phyloP scores from a whole-genome alignment of 1,140 invertebrate species.

The Papilio helenus region DNA sequence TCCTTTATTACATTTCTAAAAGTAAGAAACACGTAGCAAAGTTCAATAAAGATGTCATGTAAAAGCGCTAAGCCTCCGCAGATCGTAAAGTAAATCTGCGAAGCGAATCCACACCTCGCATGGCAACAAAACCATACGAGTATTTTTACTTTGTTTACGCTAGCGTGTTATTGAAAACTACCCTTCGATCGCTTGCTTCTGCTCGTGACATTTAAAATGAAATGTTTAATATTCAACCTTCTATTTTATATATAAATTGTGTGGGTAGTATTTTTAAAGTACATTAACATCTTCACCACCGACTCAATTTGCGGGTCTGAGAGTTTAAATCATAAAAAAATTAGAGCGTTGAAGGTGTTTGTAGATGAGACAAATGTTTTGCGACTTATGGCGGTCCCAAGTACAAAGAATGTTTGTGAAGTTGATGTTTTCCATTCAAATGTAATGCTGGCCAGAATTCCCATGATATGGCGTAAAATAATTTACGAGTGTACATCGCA shows the following conservation, averaged over 20 bases:
- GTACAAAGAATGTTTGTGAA: too few species aligned
- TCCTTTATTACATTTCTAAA: conserved; percentile 20
- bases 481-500: conserved; percentile 33
- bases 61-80: conserved; percentile 17
- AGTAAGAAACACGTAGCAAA: background rate
- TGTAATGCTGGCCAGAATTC: background rate
- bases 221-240: background rate
- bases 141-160: conserved; percentile 17
- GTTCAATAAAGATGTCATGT: conserved; percentile 27
- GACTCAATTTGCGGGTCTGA: too few species aligned
- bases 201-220: background rate
- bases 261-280: too few species aligned
- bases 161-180: conserved; percentile 19
- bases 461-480: background rate
- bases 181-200: background rate
- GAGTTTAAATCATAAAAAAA: too few species aligned
- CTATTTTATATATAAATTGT: background rate
- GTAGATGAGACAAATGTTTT: too few species aligned
- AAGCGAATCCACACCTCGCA: background rate
- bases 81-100: conserved; percentile 18
- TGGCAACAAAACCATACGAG: background rate
- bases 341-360: too few species aligned
- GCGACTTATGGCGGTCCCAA: too few species aligned
- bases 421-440: background rate
- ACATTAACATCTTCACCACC: too few species aligned